These are phyloP conservation scores for Genyomyrus donnyi DNA, from an alignment of 2,113 vertebrate species.

Conservation along the genomic window DNA sequence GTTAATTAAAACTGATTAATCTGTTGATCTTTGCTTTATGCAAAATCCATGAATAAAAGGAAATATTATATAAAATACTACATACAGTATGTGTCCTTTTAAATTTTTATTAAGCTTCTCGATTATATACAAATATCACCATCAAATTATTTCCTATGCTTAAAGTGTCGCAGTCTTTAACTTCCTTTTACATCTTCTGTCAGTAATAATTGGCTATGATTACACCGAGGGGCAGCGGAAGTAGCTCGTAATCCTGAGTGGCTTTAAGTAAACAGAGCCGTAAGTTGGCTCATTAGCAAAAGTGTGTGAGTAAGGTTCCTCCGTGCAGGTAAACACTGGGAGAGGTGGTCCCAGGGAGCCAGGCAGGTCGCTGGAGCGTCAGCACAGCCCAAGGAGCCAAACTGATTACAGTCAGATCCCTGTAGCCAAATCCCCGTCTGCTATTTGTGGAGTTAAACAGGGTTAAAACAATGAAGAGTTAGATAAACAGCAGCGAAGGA, in stretches of 20 bases:
- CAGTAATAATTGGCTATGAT: conserved; percentile 15
- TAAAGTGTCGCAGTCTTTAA: conserved; percentile 2
- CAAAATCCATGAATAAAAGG: not conserved
- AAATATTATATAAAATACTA: not conserved
- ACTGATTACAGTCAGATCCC: conserved; percentile 50
- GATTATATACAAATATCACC: not conserved
- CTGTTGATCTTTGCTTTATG: not conserved
- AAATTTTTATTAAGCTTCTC: not conserved
- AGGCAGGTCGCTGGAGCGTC: conserved; percentile 50
- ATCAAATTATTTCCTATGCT: not conserved
- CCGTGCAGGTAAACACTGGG: conserved; percentile 42
- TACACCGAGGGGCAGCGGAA: not conserved
- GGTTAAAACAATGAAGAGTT: conserved; percentile 16
- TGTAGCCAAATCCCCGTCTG: conserved; percentile 19
- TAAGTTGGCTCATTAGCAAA: conserved; percentile 22
- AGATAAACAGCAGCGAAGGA: not conserved
- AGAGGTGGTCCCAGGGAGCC: conserved; percentile 53
- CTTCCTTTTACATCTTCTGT: not conserved
- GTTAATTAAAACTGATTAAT: not conserved
- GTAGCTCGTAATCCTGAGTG: conserved; percentile 10
- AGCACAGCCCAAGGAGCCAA: conserved; percentile 57
- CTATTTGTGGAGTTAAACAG: conserved; percentile 26
- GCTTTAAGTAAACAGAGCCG: conserved; percentile 22
- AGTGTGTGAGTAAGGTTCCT: conserved; percentile 29
- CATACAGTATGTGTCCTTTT: not conserved